Evolutionary conservation across 2,888 invertebrate species (phyloP), one percentile per base, ranked within the genome.

Genomic region (Acheta domesticus): DNA sequence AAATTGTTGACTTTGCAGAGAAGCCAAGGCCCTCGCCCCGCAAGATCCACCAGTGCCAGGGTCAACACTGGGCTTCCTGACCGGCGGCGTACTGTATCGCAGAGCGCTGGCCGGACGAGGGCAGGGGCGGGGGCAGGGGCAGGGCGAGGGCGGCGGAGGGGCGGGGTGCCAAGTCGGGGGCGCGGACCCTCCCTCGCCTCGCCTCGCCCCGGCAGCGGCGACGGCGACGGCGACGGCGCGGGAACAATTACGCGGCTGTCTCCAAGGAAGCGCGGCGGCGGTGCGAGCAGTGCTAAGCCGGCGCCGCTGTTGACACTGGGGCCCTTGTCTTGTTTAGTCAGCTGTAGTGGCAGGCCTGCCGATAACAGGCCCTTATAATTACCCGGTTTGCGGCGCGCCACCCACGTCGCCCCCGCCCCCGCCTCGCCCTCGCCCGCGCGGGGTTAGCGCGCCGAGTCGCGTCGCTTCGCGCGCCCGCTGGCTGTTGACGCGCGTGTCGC

Each of bases 341-440:
- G 62, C 62, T 62, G 62, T 62, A 62, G 62, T 62, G 62, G 62
- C 62, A 62, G 62, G 62, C 62, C 62, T 62, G 62, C 62, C 62
- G 62, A 62, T 62, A 62, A 62, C 62, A 62, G 62, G 62, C 62
- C 62, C 62, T 62, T 62, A 62, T 62, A 62, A 62, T 62, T 62
- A 62, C 16, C 62, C 62, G 62, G 62, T 62, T 62, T 62, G 62
- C 62, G 62, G 62, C 62, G 16, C 62, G 62, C 62, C 62, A 62
- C 62, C 62, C 62, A 62, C 62, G 62, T 19, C n/a, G 62, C 12
- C 62, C 5, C 14, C 62, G 14, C 3, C 14, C 16, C 62, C 62
- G 11, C 3, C 62, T n/a, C 62, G 62, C 19, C 62, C 19, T 19
- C 62, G 62, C 62, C 62, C 62, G 62, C 62, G 62, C 19, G 5